Evolutionary conservation across 2,797 vertebrate species (phyloP).

Genomic region (Cyclura pinguis): DNA sequence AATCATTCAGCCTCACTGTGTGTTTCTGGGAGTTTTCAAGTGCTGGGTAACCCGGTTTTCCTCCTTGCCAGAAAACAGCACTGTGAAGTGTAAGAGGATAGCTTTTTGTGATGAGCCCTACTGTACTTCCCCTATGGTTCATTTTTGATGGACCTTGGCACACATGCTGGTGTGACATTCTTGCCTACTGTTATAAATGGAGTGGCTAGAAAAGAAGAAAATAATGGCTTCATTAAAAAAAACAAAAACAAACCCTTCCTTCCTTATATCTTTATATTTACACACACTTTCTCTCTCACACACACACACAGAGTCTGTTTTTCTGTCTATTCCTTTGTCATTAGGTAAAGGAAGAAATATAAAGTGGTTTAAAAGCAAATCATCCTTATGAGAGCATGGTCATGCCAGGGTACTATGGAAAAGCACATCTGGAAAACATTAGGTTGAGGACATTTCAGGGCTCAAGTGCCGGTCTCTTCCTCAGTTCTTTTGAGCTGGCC

Average conservation of each 20-base stretch:
- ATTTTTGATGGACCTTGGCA: background rate
- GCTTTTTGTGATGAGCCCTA: accelerated
- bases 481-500: background rate
- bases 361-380: too few species aligned
- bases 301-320: too few species aligned
- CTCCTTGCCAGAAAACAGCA: background rate
- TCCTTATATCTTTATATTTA: too few species aligned
- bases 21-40: slow-evolving; percentile 53
- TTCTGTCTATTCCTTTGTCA: too few species aligned
- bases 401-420: background rate
- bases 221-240: background rate
- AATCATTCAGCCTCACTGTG: slow-evolving; percentile 56
- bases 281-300: too few species aligned
- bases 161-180: background rate
- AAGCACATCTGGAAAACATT: background rate
- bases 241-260: too few species aligned
- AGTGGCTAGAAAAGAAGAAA: background rate
- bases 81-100: slow-evolving; percentile 26
- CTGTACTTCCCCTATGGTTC: too few species aligned
- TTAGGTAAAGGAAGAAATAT: too few species aligned
- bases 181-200: background rate
- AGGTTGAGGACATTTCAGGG: background rate
- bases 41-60: slow-evolving; percentile 47
- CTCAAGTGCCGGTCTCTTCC: background rate
- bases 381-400: too few species aligned